A percentile compares a stretch with the other conserved stretches of the same genome.
phyloP scores from a whole-genome alignment of 2,113 vertebrate genomes.

The Atlantisia rogersi region DNA sequence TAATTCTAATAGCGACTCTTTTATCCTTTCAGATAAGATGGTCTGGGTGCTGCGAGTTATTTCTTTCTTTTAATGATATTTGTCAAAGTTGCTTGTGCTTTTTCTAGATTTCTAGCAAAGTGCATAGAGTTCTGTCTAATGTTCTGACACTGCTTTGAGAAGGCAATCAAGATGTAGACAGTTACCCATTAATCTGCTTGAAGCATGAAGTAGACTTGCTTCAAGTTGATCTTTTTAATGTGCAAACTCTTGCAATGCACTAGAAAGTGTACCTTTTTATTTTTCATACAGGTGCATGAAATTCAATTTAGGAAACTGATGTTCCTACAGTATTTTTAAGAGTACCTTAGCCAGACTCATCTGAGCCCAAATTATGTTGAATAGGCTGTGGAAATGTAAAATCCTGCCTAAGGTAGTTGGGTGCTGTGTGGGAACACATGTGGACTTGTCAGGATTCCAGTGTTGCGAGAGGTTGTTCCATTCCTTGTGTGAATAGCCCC shows the following conservation, averaged over 20 bases:
- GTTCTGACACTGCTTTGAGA: neutral
- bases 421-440: neutral
- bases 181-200: neutral
- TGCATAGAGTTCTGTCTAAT: neutral
- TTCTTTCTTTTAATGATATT: neutral
- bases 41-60: neutral
- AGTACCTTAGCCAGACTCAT: neutral
- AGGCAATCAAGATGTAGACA: neutral
- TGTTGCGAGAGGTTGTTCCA: neutral
- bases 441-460: neutral
- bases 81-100: neutral
- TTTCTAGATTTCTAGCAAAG: neutral
- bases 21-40: neutral
- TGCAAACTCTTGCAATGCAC: neutral
- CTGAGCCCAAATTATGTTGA: neutral
- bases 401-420: neutral
- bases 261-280: neutral
- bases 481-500: neutral
- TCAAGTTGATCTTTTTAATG: rapidly evolving
- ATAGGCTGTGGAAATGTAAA: neutral
- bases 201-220: neutral
- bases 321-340: neutral
- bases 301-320: neutral
- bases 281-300: neutral
- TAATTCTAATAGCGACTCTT: conserved; percentile 25